Evolutionary conservation across 92 coral and sea anemone genomes (phyloP), one percentile per base, ranked within the genome.

Genomic region (Palythoa caribaeorum): DNA sequence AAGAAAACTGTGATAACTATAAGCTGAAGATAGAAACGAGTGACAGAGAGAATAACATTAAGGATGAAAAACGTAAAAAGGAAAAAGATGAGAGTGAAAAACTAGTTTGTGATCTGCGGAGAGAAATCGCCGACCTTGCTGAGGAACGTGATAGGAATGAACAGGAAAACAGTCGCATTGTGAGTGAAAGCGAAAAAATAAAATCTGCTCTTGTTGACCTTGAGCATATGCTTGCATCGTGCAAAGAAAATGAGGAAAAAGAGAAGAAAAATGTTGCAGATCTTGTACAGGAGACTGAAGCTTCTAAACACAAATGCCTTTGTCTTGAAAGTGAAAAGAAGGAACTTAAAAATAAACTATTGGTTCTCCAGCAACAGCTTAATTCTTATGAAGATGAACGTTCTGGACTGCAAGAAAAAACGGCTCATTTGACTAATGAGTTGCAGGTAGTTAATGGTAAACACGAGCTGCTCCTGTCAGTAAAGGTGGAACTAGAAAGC

Each of bases 1-100:
- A 85, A 19, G 96, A 92, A 71, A 91, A 87, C 70, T 84, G 88
- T 40, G 92, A 89, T 57, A 63, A 38, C 63, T 80, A 89, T 47
- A 91, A 87, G 90, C 48, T 83, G 13, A 77, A 88, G 59, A 20
- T 90, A 63, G 89, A 83, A 38, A 76, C 55, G 60, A 54, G 68
- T 39, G 89, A 77, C 38, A 84, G 36, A 39, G 91, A 85, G 50
- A 17, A 66, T 47, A 90, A 92, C 51, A 66, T 53, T 38, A 91
- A 80, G 70, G 87, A 91, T 9, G 80, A 63, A 60, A 92, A 83
- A 77, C 83, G 70, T 8, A 84, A 77, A 15, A n/a, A 36, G 19
- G 91, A 92, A 38, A 89, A 74, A 57, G 77, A 78, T 38, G 88
- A 71, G 73, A 71, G 88, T 35, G 76, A 76, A 73, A 55, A 47